A percentile compares a stretch with the other conserved stretches of the same genome.
phyloP scores from a whole-genome alignment of 1,140 invertebrate genomes.

The Battus philenor region DNA sequence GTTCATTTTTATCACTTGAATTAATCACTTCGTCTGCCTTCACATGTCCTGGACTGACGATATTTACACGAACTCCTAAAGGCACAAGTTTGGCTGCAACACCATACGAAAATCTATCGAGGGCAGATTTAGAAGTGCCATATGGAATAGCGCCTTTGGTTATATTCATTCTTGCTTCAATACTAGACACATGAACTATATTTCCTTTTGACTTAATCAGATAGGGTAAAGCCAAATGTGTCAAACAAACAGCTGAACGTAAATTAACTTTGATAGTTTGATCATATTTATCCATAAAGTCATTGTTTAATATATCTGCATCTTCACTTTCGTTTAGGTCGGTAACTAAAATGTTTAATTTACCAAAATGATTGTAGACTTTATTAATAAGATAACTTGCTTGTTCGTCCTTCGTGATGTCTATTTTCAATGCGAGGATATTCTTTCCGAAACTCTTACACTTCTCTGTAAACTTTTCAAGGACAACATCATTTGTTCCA shows the following conservation, averaged over 20 bases:
- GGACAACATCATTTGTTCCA: slow-evolving; percentile 79
- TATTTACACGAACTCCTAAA: too few species aligned
- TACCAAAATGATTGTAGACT: neutral
- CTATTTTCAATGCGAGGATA: slow-evolving; percentile 8
- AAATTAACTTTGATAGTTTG: slow-evolving; percentile 1
- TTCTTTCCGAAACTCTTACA: slow-evolving; percentile 4
- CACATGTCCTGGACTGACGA: too few species aligned
- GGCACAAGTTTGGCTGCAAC: too few species aligned
- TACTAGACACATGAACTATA: slow-evolving; percentile 24
- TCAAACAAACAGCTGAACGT: slow-evolving; percentile 8
- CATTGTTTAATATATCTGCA: slow-evolving; percentile 1
- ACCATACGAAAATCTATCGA: too few species aligned
- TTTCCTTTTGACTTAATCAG: slow-evolving; percentile 23
- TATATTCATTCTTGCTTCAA: too few species aligned
- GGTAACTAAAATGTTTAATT: neutral
- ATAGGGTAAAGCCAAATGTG: slow-evolving; percentile 14
- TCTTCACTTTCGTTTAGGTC: neutral
- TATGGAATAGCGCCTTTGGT: too few species aligned
- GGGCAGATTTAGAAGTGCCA: too few species aligned
- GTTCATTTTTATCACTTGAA: too few species aligned
- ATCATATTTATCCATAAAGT: slow-evolving; percentile 4
- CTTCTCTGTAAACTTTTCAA: neutral
- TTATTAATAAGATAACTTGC: too few species aligned
- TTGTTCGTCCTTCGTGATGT: neutral
- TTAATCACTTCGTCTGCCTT: too few species aligned